Evolutionary conservation across 2,113 vertebrate species (phyloP).

Genomic region (Diadophis punctatus): DNA sequence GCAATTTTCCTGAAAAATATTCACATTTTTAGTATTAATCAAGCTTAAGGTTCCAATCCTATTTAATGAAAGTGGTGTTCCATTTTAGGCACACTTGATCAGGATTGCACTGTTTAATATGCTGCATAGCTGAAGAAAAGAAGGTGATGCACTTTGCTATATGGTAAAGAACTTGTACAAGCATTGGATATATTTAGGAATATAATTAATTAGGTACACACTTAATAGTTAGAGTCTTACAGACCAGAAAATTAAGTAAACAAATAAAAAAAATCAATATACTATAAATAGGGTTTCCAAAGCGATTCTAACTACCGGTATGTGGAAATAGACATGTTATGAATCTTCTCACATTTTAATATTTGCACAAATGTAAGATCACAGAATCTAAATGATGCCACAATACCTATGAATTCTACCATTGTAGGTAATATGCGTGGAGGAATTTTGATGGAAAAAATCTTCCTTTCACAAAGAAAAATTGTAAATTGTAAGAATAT

Average conservation of each 20-base stretch:
- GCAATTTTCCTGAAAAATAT: neutral
- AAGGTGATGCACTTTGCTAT: neutral
- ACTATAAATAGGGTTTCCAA: conserved; percentile 43
- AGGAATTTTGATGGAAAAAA: conserved; percentile 32
- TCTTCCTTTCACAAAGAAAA: conserved; percentile 6
- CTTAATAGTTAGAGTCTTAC: neutral
- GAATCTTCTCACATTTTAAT: conserved; percentile 49
- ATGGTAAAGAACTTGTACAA: conserved; percentile 12
- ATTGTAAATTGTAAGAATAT: too few species aligned
- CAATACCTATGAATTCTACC: conserved; percentile 3
- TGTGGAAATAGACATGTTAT: conserved; percentile 15
- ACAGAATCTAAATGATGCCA: conserved; percentile 54
- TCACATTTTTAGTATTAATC: neutral
- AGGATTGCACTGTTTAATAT: neutral
- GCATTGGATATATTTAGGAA: neutral
- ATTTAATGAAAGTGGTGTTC: neutral
- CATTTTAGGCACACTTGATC: neutral
- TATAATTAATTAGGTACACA: neutral
- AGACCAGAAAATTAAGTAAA: conserved; percentile 48
- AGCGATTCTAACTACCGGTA: conserved; percentile 39
- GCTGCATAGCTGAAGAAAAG: neutral
- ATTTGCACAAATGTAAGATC: conserved; percentile 55
- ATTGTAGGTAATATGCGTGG: conserved; percentile 35
- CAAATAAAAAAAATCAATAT: conserved; percentile 36
- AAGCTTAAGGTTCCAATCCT: neutral